These are phyloP conservation scores for Thaumatotibia leucotreta DNA, from an alignment of 1,140 invertebrate species.

Conservation along the genomic window DNA sequence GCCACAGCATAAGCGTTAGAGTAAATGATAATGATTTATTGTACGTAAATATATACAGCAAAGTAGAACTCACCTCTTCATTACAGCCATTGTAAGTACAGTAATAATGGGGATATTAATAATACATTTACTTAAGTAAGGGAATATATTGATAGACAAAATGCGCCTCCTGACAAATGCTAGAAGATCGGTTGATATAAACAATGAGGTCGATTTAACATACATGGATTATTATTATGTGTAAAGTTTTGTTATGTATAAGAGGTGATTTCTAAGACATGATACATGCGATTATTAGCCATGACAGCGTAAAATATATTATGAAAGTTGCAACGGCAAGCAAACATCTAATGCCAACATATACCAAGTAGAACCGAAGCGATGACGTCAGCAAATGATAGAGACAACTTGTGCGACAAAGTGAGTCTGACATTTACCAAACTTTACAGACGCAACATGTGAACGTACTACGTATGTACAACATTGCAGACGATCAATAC, in stretches of 20 bases:
- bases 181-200: conserved; percentile 57
- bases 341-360: conserved; percentile 35
- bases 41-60: conserved; percentile 20
- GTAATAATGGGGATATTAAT: conserved; percentile 29
- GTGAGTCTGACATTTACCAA: background rate
- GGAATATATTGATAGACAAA: conserved; percentile 23
- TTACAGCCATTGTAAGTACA: conserved; percentile 27
- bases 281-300: conserved; percentile 51
- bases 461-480: background rate
- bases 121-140: background rate
- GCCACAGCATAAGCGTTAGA: conserved; percentile 33
- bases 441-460: background rate
- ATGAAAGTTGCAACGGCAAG: conserved; percentile 41
- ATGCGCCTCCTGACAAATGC: conserved; percentile 65
- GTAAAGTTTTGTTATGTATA: conserved; percentile 50
- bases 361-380: conserved; percentile 7
- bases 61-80: conserved; percentile 68
- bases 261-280: conserved; percentile 63
- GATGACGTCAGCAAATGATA: background rate
- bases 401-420: background rate
- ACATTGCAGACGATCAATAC: background rate
- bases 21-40: conserved; percentile 23
- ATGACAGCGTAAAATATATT: conserved; percentile 28
- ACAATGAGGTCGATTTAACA: conserved; percentile 50
- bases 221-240: conserved; percentile 53